Evolutionary conservation across 2,113 vertebrate genomes (phyloP).

Genomic region (Brachirus orientalis): DNA sequence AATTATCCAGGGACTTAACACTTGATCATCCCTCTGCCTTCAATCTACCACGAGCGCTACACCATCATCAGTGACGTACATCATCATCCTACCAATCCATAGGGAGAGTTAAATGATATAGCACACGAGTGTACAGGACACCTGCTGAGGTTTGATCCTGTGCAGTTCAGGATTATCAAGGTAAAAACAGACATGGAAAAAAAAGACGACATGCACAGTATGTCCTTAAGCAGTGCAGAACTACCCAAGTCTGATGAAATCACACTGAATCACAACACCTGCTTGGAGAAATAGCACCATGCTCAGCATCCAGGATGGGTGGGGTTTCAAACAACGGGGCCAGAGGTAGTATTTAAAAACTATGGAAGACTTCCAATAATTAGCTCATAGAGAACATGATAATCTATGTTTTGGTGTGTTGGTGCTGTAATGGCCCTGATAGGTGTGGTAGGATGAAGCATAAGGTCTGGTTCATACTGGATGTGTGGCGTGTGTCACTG

Average conservation of each 20-base stretch:
- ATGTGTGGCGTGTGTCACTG: too few species aligned
- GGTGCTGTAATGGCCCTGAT: too few species aligned
- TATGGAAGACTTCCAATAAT: constrained; percentile 66
- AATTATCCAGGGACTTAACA: constrained; percentile 28
- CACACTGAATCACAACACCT: constrained; percentile 66
- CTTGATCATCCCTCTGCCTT: constrained; percentile 15
- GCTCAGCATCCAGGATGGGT: constrained; percentile 52
- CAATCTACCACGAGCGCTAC: constrained; percentile 1
- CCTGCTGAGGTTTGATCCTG: constrained; percentile 45
- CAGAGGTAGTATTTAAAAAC: constrained; percentile 65
- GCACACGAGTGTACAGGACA: constrained; percentile 34
- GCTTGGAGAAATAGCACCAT: constrained; percentile 56
- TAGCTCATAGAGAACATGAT: constrained; percentile 53
- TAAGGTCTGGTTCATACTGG: too few species aligned
- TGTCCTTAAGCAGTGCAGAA: constrained; percentile 43
- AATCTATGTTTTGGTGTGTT: too few species aligned
- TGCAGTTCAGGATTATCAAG: constrained; percentile 21
- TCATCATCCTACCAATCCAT: constrained; percentile 14
- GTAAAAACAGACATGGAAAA: constrained; percentile 70
- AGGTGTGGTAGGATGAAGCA: too few species aligned
- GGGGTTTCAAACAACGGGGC: constrained; percentile 26
- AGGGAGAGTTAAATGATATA: constrained; percentile 27
- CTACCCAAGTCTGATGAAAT: constrained; percentile 58
- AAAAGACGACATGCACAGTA: constrained; percentile 34
- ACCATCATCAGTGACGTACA: constrained; percentile 11